Base-by-base conservation (phyloP, 1,140 invertebrate genomes). In the Heliconius hewitsoni region DNA sequence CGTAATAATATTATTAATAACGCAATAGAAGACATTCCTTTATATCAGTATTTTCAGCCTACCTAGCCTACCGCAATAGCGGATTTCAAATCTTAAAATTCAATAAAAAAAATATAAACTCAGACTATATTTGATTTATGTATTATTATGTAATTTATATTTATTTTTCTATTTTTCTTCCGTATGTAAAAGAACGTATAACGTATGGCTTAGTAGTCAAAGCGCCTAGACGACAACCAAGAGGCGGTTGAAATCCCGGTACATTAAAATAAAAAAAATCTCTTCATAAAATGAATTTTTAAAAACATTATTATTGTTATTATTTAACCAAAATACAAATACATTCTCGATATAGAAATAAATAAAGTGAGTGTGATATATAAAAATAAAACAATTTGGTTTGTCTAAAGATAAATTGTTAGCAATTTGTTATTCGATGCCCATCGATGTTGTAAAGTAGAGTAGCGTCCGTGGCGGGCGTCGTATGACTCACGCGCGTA, bases 361-460 rank as follows among this genome's bases (percentile, higher is more conserved):
- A 66, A 66, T 30, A 66, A 66, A 66, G 9, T 13, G n/a, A 30
- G 60, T 66, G 27, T 30, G 27, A 66, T 23, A n/a, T 30, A 27
- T 66, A 27, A 66, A 66, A 66, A 66, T 66, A 66, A 66, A 66
- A 66, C 60, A 16, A 23, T 66, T 66, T 66, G 60, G 27, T 72
- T 72, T 42, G 71, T 37, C n/a, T 72, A 42, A 72, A 72, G 37
- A 39, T 72, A 72, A 72, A 72, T 72, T 19, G 71, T 72, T 39
- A 72, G 71, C 50, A 55, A 71, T 77, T 71, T 55, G 42, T 77
- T 77, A 71, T 55, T 71, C 70, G 74, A 76, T 30, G 75, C 50
- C 46, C 76, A 50, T 77, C 16, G 76, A n/a, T 50, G 76, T 55
- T 77, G 70, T 77, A 77, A 77, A 71, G 76, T 77, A 77, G 76